These are phyloP conservation scores for Drosophila saltans DNA, from an alignment of 1,140 invertebrate genomes.

Conservation along the genomic window DNA sequence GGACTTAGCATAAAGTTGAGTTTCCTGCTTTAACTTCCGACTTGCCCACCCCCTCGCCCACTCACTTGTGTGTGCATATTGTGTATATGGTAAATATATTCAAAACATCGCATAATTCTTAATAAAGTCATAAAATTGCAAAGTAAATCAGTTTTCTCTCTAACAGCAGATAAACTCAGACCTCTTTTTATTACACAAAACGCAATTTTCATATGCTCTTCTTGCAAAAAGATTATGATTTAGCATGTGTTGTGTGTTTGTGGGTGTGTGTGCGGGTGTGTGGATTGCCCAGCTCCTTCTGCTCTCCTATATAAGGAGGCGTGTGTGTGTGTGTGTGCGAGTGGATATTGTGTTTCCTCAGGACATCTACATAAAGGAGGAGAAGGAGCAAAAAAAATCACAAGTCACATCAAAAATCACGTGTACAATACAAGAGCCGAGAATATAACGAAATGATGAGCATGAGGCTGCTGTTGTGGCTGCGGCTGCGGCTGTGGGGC, in stretches of 20 bases:
- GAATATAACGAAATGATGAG: conserved; percentile 51
- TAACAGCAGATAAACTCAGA: conserved; percentile 55
- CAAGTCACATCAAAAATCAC: conserved; percentile 65
- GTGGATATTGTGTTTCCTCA: conserved; percentile 38
- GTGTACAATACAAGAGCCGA: conserved; percentile 37
- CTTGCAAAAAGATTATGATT: conserved; percentile 57
- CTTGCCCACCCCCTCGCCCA: conserved; percentile 12
- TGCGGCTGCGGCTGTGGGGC: background rate
- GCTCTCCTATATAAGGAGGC: conserved; percentile 1
- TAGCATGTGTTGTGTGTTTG: conserved; percentile 38
- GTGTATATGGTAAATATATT: conserved; percentile 67
- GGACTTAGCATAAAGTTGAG: conserved; percentile 21
- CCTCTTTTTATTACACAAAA: conserved; percentile 64
- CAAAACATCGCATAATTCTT: conserved; percentile 71
- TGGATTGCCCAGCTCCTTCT: conserved; percentile 17
- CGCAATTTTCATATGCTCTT: conserved; percentile 67
- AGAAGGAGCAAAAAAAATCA: conserved; percentile 38
- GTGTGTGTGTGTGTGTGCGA: background rate
- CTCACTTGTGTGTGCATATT: conserved; percentile 14
- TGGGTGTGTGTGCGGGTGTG: conserved; percentile 20
- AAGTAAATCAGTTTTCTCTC: conserved; percentile 72
- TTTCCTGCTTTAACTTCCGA: conserved; percentile 45
- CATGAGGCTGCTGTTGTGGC: conserved; percentile 36
- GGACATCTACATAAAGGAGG: conserved; percentile 54
- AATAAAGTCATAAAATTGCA: conserved; percentile 70